A percentile compares a stretch with the other conserved stretches of the same genome.
Evolutionary conservation across 2,888 invertebrate species (phyloP).

Genomic region (Patella caerulea): DNA sequence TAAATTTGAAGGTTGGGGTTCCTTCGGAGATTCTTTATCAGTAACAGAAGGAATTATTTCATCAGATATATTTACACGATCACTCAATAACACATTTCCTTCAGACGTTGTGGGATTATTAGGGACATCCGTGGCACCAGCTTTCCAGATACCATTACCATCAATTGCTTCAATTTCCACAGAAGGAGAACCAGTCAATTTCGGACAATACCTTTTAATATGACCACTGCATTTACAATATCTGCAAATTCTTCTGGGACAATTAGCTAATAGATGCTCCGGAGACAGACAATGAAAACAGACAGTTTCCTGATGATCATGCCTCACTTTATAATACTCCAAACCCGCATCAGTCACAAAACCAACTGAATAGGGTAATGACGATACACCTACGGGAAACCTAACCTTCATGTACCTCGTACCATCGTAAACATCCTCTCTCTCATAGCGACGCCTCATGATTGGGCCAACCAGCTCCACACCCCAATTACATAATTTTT

Average conservation of each 20-base stretch:
- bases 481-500: neutral
- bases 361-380: neutral
- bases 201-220: neutral
- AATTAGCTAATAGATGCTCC: neutral
- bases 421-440: neutral
- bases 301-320: slow-evolving; percentile 9
- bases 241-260: neutral
- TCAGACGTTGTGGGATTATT: neutral
- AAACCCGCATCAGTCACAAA: neutral
- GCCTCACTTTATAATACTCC: neutral
- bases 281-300: neutral
- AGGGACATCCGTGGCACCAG: neutral
- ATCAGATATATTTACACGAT: too few species aligned
- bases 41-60: too few species aligned
- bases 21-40: too few species aligned
- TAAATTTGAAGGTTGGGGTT: too few species aligned
- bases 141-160: neutral
- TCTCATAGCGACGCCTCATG: neutral
- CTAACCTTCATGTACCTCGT: neutral
- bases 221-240: neutral
- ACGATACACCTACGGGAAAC: neutral
- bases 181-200: too few species aligned
- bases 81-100: too few species aligned
- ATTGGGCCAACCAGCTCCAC: neutral
- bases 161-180: neutral